Evolutionary conservation across 2,888 invertebrate species (phyloP), one percentile per base, ranked within the genome.

Genomic region (Cerceris rybyensis): DNA sequence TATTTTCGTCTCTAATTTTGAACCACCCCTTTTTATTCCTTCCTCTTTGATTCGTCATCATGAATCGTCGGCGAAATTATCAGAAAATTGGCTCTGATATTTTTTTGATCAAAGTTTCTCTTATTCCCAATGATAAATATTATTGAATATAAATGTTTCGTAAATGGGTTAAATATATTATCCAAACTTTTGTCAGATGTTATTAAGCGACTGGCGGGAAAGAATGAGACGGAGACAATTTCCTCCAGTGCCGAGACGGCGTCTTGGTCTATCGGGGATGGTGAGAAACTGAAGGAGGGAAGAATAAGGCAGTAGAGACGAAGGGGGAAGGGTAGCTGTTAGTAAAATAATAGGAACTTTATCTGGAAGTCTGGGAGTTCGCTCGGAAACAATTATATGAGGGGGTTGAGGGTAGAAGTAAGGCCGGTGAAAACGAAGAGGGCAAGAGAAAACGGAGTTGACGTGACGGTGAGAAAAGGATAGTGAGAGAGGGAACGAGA

Each of bases 261-360:
- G 49, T 52, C 59, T 43, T 6, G 7, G 16, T 14, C 28, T 28
- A 28, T 0, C 6, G 13, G 42, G n/a, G n/a, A 46, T 39, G 49
- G 28, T 28, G 43, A 61, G 57, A 39, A 6, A 57, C 41, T 28
- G 50, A 52, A 6, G 52, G 52, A 14, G 14, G 7, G 60, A 61
- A 7, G 6, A 39, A 6, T 7, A 43, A 13, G 46, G 39, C 28
- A 11, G 54, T 6, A 52, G 49, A 9, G 54, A 57, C 39, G 9
- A 64, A 64, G 68, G 49, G 57, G 52, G 70, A 28, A 41, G 9
- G 70, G 14, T 42, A 7, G 59, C 78, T 83, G 77, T 78, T 81
- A 80, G 82, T 82, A 81, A 86, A 87, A 87, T 87, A 87, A 86
- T 85, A 85, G 81, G 78, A 86, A 87, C 81, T 86, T 86, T 82